Evolutionary conservation across 2,797 vertebrate genomes (phyloP).

Genomic region (Darevskia nairensis): DNA sequence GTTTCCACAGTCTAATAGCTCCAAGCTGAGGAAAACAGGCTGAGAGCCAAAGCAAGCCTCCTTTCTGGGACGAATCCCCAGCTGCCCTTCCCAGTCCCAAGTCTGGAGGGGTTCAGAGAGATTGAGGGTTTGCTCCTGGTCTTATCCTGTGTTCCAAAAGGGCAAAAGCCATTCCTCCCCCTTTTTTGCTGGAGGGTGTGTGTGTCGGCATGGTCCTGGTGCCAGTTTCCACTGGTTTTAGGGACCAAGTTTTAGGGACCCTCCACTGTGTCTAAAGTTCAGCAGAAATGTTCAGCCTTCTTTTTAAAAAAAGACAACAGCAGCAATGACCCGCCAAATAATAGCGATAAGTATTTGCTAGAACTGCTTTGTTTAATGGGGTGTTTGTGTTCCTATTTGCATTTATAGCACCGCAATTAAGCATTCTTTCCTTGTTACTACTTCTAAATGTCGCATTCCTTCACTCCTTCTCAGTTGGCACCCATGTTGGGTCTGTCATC

Average conservation of each 20-base stretch:
- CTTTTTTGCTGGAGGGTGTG: too few species aligned
- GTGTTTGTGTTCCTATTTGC: neutral
- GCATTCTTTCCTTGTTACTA: constrained; percentile 31
- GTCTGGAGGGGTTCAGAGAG: neutral
- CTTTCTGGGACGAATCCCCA: neutral
- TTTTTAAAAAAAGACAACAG: neutral
- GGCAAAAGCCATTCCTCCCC: neutral
- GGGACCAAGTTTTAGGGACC: neutral
- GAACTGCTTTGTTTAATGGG: constrained; percentile 13
- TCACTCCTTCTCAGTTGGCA: neutral
- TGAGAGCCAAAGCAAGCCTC: neutral
- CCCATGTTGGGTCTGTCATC: neutral
- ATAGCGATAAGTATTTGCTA: neutral
- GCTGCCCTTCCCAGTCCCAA: neutral
- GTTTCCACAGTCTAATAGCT: too few species aligned
- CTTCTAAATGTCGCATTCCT: constrained; percentile 15
- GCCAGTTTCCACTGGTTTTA: neutral
- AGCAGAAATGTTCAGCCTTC: neutral
- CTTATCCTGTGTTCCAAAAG: neutral
- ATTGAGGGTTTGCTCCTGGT: neutral
- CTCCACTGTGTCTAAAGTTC: neutral
- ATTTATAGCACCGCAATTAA: neutral
- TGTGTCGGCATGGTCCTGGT: too few species aligned
- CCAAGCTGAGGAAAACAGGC: neutral
- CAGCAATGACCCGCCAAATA: neutral